Percentiles rank a stretch among this genome's conserved stretches.
Conservation (phyloP, 2,888 invertebrate species). For the Amphipoea oculea region DNA sequence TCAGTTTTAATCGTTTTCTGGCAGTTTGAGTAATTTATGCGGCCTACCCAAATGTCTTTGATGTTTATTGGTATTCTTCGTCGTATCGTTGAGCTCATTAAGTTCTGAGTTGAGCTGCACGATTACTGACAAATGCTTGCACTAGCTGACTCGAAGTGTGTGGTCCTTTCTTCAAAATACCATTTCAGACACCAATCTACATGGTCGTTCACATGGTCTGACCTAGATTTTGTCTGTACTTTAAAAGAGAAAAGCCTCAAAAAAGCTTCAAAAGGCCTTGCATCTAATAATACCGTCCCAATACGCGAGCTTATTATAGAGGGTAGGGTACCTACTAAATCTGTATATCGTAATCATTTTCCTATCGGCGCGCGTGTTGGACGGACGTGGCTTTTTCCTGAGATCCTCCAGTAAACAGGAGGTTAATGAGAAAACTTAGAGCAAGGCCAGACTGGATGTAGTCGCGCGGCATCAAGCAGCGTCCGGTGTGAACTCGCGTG, state of each 20-base stretch:
- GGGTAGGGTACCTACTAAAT: neutral
- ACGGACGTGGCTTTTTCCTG: slow-evolving; percentile 33
- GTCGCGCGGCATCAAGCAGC: slow-evolving; percentile 38
- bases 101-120: neutral
- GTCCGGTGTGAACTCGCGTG: slow-evolving; percentile 62
- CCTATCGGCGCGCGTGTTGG: slow-evolving; percentile 9
- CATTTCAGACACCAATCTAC: neutral
- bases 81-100: neutral
- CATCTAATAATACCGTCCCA: neutral
- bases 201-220: neutral
- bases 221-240: neutral
- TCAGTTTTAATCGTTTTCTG: neutral
- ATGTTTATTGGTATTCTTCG: neutral
- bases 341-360: slow-evolving; percentile 30
- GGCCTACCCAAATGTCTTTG: neutral
- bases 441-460: slow-evolving; percentile 41
- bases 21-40: neutral
- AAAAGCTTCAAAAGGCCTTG: neutral
- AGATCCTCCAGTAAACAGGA: slow-evolving; percentile 57
- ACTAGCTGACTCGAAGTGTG: neutral
- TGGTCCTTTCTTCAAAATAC: neutral
- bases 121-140: neutral
- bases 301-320: neutral
- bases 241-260: no score
- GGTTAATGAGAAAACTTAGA: slow-evolving; percentile 69